Percentiles rank a stretch among this genome's conserved stretches.
Conservation (phyloP, 2,888 invertebrate genomes). For the Allophyes oxyacanthae region DNA sequence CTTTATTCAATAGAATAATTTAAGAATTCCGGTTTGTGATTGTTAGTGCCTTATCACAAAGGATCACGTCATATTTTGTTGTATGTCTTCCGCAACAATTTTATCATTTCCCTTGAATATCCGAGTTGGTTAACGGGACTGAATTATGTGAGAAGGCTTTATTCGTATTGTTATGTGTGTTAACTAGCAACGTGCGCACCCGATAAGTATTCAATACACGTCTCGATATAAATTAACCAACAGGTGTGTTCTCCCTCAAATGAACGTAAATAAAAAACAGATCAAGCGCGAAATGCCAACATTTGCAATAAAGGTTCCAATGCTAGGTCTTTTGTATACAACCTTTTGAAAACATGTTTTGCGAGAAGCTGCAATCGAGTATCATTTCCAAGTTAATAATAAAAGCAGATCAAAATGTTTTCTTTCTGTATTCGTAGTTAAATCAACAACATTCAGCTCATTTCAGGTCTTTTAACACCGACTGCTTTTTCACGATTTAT, state of each 20-base stretch:
- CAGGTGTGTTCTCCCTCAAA: slow-evolving; percentile 72
- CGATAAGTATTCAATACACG: slow-evolving; percentile 67
- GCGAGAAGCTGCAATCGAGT: no score
- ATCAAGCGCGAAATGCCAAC: slow-evolving; percentile 54
- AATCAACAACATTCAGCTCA: slow-evolving; percentile 42
- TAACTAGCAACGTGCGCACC: slow-evolving; percentile 54
- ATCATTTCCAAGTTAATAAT: slow-evolving; percentile 26
- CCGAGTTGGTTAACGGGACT: slow-evolving; percentile 64
- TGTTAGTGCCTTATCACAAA: slow-evolving; percentile 63
- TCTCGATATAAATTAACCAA: slow-evolving; percentile 70
- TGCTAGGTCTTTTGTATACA: slow-evolving; percentile 32
- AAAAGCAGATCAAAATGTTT: slow-evolving; percentile 42
- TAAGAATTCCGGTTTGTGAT: slow-evolving; percentile 63
- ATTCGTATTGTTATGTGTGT: slow-evolving; percentile 59
- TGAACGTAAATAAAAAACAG: slow-evolving; percentile 67
- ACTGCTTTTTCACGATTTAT: slow-evolving; percentile 51
- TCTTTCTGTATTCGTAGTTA: slow-evolving; percentile 37
- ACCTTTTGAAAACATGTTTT: slow-evolving; percentile 2
- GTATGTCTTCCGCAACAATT: slow-evolving; percentile 64
- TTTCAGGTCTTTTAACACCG: slow-evolving; percentile 40
- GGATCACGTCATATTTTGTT: slow-evolving; percentile 56
- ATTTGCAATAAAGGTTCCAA: slow-evolving; percentile 46
- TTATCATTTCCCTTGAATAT: slow-evolving; percentile 68
- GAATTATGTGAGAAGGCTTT: slow-evolving; percentile 63
- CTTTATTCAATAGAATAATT: slow-evolving; percentile 68